These are phyloP conservation scores for Phymanthus crucifer DNA, from an alignment of 92 coral and sea anemone species.

Conservation along the genomic window DNA sequence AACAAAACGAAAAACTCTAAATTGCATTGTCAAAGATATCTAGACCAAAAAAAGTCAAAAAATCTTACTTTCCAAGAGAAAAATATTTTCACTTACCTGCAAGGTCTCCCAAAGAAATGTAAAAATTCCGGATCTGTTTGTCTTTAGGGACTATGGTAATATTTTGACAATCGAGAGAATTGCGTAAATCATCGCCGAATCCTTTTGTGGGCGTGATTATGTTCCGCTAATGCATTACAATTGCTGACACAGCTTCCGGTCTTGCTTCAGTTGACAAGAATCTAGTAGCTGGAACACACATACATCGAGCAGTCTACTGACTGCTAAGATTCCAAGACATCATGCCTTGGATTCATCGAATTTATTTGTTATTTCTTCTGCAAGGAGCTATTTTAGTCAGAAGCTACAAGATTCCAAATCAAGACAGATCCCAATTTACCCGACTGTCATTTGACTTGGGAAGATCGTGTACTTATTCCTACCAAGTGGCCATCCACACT, in stretches of 20 bases:
- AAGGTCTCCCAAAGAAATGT: neutral
- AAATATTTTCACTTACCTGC: neutral
- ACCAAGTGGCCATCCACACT: conserved; percentile 80
- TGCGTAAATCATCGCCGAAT: neutral
- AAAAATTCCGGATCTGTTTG: neutral
- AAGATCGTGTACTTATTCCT: conserved; percentile 69
- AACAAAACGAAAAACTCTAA: neutral
- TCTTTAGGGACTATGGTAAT: neutral
- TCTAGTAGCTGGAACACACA: neutral
- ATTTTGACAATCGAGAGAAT: neutral
- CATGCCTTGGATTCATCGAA: conserved; percentile 38
- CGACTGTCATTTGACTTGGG: conserved; percentile 18
- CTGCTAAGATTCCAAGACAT: neutral
- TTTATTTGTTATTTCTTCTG: neutral
- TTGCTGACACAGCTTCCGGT: conserved; percentile 3
- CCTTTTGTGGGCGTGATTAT: neutral
- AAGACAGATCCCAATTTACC: neutral
- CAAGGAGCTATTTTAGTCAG: neutral
- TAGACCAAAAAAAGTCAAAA: neutral
- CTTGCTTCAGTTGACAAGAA: neutral
- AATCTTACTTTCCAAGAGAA: neutral
- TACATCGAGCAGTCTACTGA: neutral
- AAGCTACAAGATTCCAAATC: conserved; percentile 10
- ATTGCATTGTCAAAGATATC: neutral
- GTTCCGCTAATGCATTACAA: neutral